These are phyloP conservation scores for Paedocypris sp. DNA, from an alignment of 2,113 vertebrate species.

Conservation along the genomic window DNA sequence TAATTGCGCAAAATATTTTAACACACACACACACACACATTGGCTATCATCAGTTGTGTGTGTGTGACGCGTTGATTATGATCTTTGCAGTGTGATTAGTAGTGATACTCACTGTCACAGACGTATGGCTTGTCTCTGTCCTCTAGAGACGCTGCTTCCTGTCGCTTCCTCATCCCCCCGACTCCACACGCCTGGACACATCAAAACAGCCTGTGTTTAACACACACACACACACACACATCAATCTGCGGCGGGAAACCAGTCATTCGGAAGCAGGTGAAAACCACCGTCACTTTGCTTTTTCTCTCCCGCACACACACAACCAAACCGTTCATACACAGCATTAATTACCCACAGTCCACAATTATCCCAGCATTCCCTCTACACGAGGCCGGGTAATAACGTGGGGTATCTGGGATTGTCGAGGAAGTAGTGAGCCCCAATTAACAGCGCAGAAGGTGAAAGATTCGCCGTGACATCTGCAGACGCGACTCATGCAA, in stretches of 20 bases:
- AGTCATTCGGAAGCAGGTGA: neutral
- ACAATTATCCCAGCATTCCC: conserved; percentile 14
- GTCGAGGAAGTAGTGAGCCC: conserved; percentile 7
- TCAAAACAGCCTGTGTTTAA: neutral
- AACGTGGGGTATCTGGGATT: conserved; percentile 19
- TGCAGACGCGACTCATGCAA: too few species aligned
- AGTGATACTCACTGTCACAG: conserved; percentile 85
- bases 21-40: too few species aligned
- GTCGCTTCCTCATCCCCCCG: conserved; percentile 83
- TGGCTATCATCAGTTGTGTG: too few species aligned
- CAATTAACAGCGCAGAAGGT: conserved; percentile 31
- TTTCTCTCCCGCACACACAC: neutral
- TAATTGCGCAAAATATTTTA: too few species aligned
- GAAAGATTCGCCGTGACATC: conserved; percentile 12
- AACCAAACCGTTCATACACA: conserved; percentile 14
- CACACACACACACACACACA: conserved; percentile 9
- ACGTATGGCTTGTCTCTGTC: conserved; percentile 92
- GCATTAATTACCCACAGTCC: neutral
- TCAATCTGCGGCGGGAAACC: neutral
- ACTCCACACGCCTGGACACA: conserved; percentile 72
- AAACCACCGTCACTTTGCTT: neutral
- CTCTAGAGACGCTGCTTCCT: conserved; percentile 73
- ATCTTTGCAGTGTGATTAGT: too few species aligned
- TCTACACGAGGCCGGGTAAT: conserved; percentile 14
- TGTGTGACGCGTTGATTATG: too few species aligned